Evolutionary conservation across 2,797 vertebrate species (phyloP), one percentile per base, ranked within the genome.

Genomic region (Selene dorsalis): DNA sequence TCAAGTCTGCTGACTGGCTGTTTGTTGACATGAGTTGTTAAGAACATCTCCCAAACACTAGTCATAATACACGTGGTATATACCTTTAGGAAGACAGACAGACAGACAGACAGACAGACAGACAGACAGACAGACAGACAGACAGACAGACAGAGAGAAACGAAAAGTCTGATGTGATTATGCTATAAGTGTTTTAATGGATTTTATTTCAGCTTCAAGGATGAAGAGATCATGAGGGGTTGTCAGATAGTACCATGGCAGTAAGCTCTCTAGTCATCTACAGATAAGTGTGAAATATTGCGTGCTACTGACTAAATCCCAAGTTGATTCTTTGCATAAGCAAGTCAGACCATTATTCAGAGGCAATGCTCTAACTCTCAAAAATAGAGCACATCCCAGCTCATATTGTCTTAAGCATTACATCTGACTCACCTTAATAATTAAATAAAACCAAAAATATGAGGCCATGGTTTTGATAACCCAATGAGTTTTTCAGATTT

Each of bases 241-340:
- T 75, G 20, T 76, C 60, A 73, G 22, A 63, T 43, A 48, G n/a
- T 47, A 18, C 30, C 43, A 77, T 63, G 10, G 3, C 41, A 38
- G 35, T 65, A 71, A 20, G 18, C 26, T 56, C 76, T 17, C 28
- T 76, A 58, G 77, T 77, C 72, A 60, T 77, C 28, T 60, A 17
- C 89, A 88, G 66, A 61, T 65, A 9, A 22, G 73, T 89, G 88
- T 81, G 82, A 91, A 92, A 92, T 93, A 77, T 86, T 84, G 53
- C 90, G 90, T 30, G 45, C n/a, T n/a, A 67, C 73, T 80, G 86
- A 69, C 66, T 80, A 67, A 87, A 82, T 84, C 59, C 35, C 60
- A 70, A 75, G 47, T 60, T 55, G 26, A 65, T 67, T 78, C n/a
- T 32, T 52, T 83, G 47, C 71, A 48, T 48, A 39, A 22, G 41